Conservation (phyloP, 2,797 vertebrate species). For the Brachyalestes nurse region DNA sequence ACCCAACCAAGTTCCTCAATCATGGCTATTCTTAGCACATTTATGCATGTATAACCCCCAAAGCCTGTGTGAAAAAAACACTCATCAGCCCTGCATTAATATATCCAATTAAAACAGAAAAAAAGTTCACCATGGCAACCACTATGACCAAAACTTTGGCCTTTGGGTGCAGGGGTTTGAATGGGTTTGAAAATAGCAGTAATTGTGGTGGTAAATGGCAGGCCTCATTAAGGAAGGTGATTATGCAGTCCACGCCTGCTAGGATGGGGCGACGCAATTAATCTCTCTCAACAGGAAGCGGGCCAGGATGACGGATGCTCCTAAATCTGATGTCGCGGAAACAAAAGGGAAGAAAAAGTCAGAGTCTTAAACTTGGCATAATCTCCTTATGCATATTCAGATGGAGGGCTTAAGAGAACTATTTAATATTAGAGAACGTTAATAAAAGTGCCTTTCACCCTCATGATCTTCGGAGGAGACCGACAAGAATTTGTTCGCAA, state of each 20-base stretch:
- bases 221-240: slow-evolving; percentile 76
- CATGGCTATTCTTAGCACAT: slow-evolving; percentile 51
- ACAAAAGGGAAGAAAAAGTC: slow-evolving; percentile 75
- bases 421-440: slow-evolving; percentile 37
- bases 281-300: slow-evolving; percentile 83
- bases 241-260: slow-evolving; percentile 78
- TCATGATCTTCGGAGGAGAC: slow-evolving; percentile 20
- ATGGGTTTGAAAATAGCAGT: slow-evolving; percentile 59
- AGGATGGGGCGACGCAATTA: slow-evolving; percentile 80
- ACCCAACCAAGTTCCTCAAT: slow-evolving; percentile 39
- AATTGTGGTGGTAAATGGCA: slow-evolving; percentile 62
- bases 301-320: slow-evolving; percentile 62
- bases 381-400: slow-evolving; percentile 76
- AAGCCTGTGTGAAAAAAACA: slow-evolving; percentile 43
- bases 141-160: slow-evolving; percentile 55
- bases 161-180: slow-evolving; percentile 56
- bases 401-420: slow-evolving; percentile 68
- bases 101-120: slow-evolving; percentile 58
- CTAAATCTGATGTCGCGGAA: slow-evolving; percentile 71
- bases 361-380: slow-evolving; percentile 76
- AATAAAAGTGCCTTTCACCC: slow-evolving; percentile 44
- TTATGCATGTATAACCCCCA: slow-evolving; percentile 43
- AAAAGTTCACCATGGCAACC: slow-evolving; percentile 52
- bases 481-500: background rate
- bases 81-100: slow-evolving; percentile 48